A percentile compares a stretch with the other conserved stretches of the same genome.
phyloP scores from a whole-genome alignment of 2,113 vertebrate species.

The Turdus rufiventris region DNA sequence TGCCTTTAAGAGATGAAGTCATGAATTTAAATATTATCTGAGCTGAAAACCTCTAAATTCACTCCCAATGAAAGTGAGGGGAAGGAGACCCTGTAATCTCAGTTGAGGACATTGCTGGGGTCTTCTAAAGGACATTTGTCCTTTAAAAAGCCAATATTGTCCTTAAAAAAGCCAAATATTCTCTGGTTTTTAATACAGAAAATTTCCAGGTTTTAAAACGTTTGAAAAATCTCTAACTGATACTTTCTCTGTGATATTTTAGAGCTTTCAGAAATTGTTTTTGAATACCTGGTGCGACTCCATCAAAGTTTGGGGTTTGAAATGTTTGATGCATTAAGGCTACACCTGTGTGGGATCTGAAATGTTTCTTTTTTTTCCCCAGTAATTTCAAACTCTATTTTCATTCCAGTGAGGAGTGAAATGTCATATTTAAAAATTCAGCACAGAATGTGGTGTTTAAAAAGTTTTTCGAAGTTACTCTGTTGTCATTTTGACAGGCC shows the following conservation, averaged over 20 bases:
- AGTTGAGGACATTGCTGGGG: neutral
- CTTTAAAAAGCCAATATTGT: neutral
- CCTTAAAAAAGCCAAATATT: neutral
- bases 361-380: neutral
- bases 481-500: conserved; percentile 40
- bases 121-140: neutral
- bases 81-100: neutral
- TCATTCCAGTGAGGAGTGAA: neutral
- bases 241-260: neutral
- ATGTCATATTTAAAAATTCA: conserved; percentile 4
- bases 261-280: neutral
- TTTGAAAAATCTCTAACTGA: neutral
- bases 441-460: neutral
- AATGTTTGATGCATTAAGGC: neutral
- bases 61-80: neutral
- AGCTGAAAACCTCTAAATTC: neutral
- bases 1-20: neutral
- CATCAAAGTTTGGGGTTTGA: neutral
- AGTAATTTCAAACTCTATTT: neutral
- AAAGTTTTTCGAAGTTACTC: neutral
- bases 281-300: neutral
- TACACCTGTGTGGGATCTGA: neutral
- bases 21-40: neutral
- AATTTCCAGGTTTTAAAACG: neutral
- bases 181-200: neutral